These are phyloP conservation scores for Chymomyza costata DNA, from an alignment of 1,140 invertebrate genomes.

Conservation along the genomic window DNA sequence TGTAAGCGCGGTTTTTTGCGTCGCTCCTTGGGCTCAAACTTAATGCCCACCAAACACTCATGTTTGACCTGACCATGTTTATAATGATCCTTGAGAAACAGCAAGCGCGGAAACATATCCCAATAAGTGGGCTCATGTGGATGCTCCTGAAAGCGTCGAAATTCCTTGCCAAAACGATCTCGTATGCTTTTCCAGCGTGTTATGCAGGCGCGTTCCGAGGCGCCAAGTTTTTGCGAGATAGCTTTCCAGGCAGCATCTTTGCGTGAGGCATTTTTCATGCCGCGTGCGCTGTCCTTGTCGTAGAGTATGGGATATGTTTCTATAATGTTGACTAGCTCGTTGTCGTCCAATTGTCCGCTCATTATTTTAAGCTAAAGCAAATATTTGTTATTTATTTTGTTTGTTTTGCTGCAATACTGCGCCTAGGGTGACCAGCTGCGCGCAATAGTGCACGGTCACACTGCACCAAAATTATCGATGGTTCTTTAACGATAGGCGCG, in stretches of 20 bases:
- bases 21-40: slow-evolving; percentile 42
- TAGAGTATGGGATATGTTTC: slow-evolving; percentile 61
- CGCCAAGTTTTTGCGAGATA: slow-evolving; percentile 44
- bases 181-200: slow-evolving; percentile 67
- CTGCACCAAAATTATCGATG: too few species aligned
- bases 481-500: too few species aligned
- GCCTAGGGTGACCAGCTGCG: too few species aligned
- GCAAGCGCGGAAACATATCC: slow-evolving; percentile 62
- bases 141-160: slow-evolving; percentile 53
- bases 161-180: slow-evolving; percentile 65
- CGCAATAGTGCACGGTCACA: too few species aligned
- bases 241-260: slow-evolving; percentile 65
- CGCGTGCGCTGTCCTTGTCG: slow-evolving; percentile 51
- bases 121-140: slow-evolving; percentile 56
- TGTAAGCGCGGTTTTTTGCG: slow-evolving; percentile 22
- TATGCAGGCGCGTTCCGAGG: slow-evolving; percentile 60
- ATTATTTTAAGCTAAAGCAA: slow-evolving; percentile 6
- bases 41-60: slow-evolving; percentile 48
- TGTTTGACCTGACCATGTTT: slow-evolving; percentile 52
- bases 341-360: slow-evolving; percentile 45
- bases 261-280: slow-evolving; percentile 43
- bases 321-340: slow-evolving; percentile 52
- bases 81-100: slow-evolving; percentile 65
- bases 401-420: too few species aligned
- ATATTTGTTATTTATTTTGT: too few species aligned